Conservation (phyloP, 2,888 invertebrate genomes). For the Piscicola geometra region DNA sequence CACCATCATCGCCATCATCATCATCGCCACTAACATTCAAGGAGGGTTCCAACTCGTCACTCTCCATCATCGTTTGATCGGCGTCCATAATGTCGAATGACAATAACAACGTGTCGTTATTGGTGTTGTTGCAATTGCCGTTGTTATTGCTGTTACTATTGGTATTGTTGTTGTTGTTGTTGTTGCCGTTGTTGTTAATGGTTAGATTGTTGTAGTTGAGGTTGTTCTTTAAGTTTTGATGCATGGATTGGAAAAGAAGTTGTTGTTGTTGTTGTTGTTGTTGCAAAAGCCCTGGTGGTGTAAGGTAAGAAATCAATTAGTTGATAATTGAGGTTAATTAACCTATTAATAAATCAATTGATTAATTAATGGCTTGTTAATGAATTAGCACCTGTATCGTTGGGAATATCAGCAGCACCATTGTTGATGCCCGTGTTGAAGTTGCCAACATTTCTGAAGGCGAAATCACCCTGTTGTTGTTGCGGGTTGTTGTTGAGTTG, state of each 20-base stretch:
- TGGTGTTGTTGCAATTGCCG: background rate
- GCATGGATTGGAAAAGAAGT: background rate
- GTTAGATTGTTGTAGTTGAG: background rate
- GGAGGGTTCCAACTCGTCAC: slow-evolving; percentile 22
- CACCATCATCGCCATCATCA: background rate
- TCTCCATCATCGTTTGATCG: slow-evolving; percentile 22
- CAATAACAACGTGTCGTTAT: background rate
- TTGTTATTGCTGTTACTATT: slow-evolving; percentile 2
- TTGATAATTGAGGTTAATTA: background rate
- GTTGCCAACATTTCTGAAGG: background rate
- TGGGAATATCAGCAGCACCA: background rate
- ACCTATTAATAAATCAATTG: too few relatives aligned
- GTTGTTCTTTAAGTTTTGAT: background rate
- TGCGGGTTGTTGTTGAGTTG: background rate
- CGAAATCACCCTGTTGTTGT: slow-evolving; percentile 3
- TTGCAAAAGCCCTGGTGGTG: slow-evolving; percentile 10
- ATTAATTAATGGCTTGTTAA: too few relatives aligned
- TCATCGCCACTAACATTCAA: slow-evolving; percentile 22
- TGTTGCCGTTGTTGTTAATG: slow-evolving; percentile 13
- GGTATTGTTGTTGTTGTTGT: background rate
- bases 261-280: slow-evolving; percentile 7
- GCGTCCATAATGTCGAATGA: slow-evolving; percentile 14
- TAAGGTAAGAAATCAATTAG: background rate
- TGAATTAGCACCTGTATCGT: background rate
- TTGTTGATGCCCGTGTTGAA: slow-evolving; percentile 3